Evolutionary conservation across 2,888 invertebrate species (phyloP).

Genomic region (Anodontia alba): DNA sequence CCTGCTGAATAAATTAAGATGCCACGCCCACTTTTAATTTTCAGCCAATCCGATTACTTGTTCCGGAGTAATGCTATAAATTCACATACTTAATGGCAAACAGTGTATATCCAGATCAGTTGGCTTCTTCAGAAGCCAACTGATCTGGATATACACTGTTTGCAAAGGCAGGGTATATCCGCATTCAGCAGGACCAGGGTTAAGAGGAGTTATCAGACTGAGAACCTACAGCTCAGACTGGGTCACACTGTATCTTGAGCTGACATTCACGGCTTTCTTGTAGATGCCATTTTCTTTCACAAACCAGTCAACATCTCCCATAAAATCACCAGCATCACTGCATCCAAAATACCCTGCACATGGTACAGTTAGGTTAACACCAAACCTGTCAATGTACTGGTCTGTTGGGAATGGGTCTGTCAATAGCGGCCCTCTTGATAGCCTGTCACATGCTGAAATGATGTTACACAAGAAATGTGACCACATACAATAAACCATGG

Average conservation of each 20-base stretch:
- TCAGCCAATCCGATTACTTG: no score
- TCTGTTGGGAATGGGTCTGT: not conserved
- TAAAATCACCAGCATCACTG: not conserved
- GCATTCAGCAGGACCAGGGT: no score
- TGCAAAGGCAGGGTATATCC: no score
- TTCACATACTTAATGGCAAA: no score
- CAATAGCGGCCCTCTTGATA: not conserved
- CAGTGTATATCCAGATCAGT: no score
- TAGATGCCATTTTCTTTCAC: not conserved
- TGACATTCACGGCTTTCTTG: not conserved
- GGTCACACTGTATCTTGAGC: not conserved
- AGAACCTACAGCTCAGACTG: not conserved
- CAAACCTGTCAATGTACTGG: not conserved
- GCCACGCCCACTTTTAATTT: no score
- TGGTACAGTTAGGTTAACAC: not conserved
- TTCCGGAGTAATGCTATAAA: no score
- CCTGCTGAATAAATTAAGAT: no score
- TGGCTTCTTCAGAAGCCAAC: no score
- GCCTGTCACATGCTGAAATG: not conserved
- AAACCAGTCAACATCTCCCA: not conserved
- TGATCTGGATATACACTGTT: no score
- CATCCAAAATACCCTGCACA: conserved; percentile 9
- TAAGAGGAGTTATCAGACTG: no score
- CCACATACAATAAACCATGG: not conserved
- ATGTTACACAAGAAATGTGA: not conserved